phyloP scores from a whole-genome alignment of 23 tunicate genomes.

The Halocynthia roretzi region DNA sequence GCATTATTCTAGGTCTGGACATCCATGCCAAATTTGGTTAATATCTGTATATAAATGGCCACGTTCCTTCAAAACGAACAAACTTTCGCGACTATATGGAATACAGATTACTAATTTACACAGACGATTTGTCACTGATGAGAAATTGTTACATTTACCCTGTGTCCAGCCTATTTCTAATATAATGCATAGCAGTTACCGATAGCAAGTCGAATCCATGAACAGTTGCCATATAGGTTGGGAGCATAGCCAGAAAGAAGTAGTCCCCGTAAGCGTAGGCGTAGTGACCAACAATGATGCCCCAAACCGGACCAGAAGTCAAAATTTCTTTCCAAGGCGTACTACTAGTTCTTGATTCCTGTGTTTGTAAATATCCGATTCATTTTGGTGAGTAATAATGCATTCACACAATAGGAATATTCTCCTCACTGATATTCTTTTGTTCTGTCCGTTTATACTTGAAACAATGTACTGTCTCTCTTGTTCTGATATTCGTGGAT shows the following conservation, averaged over 20 bases:
- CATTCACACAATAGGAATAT: too few relatives aligned
- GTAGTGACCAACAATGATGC: slow-evolving; percentile 57
- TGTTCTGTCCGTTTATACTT: slow-evolving; percentile 18
- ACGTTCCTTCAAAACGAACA: too few relatives aligned
- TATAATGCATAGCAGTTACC: slow-evolving; percentile 9
- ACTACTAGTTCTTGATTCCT: slow-evolving; percentile 19
- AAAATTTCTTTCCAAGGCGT: slow-evolving; percentile 67
- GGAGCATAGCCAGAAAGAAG: slow-evolving; percentile 56
- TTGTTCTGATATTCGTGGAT: slow-evolving; percentile 72
- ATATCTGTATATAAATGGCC: too few relatives aligned
- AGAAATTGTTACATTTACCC: too few relatives aligned
- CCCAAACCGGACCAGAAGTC: slow-evolving; percentile 56
- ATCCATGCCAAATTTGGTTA: too few relatives aligned
- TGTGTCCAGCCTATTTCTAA: too few relatives aligned
- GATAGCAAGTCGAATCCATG: slow-evolving; percentile 43
- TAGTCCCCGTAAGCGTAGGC: slow-evolving; percentile 84
- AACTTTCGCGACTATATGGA: too few relatives aligned
- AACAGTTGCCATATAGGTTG: slow-evolving; percentile 52
- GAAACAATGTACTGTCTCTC: slow-evolving; percentile 49
- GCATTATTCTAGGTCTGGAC: too few relatives aligned
- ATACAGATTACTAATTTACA: too few relatives aligned
- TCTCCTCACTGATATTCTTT: not conserved
- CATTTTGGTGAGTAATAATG: too few relatives aligned
- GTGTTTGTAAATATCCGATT: not conserved
- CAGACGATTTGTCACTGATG: too few relatives aligned